A percentile compares a stretch with the other conserved stretches of the same genome.
Conservation (phyloP, 2,888 invertebrate species). For the Perithous albicinctus region DNA sequence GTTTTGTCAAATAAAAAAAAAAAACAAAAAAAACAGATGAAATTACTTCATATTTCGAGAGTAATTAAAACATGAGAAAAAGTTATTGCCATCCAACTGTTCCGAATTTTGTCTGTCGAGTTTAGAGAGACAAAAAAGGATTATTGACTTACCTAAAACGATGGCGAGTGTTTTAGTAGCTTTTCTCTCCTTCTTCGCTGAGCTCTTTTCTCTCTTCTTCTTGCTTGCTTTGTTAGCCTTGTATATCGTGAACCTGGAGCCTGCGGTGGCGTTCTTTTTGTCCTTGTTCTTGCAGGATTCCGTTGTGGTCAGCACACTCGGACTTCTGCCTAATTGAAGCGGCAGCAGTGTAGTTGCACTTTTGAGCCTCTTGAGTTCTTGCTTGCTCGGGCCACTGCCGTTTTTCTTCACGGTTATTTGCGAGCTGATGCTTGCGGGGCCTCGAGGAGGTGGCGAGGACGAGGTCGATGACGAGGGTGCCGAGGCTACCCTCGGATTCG, state of each 20-base stretch:
- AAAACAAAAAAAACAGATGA: too few relatives aligned
- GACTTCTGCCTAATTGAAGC: constrained; percentile 79
- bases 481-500: constrained; percentile 80
- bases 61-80: too few relatives aligned
- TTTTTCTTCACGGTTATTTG: constrained; percentile 77
- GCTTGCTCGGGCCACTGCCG: constrained; percentile 79
- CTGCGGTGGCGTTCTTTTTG: constrained; percentile 88
- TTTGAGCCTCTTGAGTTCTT: constrained; percentile 80
- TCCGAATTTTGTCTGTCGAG: too few relatives aligned
- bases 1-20: too few relatives aligned
- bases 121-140: too few relatives aligned
- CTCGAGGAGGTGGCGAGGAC: constrained; percentile 78
- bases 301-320: constrained; percentile 81
- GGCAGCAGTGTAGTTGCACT: constrained; percentile 80
- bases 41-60: too few relatives aligned
- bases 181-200: constrained; percentile 97
- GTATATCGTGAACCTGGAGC: constrained; percentile 94
- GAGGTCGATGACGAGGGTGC: constrained; percentile 82
- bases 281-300: constrained; percentile 90
- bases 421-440: constrained; percentile 68
- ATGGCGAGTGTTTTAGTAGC: constrained; percentile 99
- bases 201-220: constrained; percentile 97
- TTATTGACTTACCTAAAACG: constrained; percentile 93
- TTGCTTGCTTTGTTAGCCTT: constrained; percentile 97
- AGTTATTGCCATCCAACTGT: too few relatives aligned